Conservation (phyloP, 2,797 vertebrate genomes). For the Otolemur crassicaudatus region DNA sequence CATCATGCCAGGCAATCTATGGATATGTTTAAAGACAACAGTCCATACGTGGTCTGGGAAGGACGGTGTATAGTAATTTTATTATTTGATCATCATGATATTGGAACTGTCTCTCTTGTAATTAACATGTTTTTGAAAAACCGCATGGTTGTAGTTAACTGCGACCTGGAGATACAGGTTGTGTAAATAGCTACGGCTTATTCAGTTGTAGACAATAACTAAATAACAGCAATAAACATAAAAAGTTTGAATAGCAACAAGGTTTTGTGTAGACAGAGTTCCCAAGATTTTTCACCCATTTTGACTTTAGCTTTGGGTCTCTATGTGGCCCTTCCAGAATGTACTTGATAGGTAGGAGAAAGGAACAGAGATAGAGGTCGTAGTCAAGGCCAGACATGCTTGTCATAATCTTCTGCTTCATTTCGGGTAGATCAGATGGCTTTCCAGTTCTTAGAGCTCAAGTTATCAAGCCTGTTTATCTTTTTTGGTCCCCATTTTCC, state of each 20-base stretch:
- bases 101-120: neutral
- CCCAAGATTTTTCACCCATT: neutral
- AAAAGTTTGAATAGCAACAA: neutral
- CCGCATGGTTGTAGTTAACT: neutral
- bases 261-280: neutral
- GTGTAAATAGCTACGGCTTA: neutral
- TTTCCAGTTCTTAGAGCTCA: neutral
- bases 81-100: neutral
- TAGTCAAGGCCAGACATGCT: neutral
- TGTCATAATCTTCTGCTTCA: neutral
- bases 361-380: neutral
- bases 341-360: neutral
- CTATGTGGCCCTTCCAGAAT: neutral
- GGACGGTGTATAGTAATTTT: neutral
- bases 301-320: neutral
- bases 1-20: neutral
- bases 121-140: conserved; percentile 11
- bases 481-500: neutral
- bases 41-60: neutral
- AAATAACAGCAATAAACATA: neutral
- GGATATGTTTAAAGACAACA: neutral
- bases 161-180: neutral
- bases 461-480: neutral
- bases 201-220: neutral
- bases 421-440: neutral